Conservation (phyloP, 2,888 invertebrate species). For the Drymonia ruficornis region DNA sequence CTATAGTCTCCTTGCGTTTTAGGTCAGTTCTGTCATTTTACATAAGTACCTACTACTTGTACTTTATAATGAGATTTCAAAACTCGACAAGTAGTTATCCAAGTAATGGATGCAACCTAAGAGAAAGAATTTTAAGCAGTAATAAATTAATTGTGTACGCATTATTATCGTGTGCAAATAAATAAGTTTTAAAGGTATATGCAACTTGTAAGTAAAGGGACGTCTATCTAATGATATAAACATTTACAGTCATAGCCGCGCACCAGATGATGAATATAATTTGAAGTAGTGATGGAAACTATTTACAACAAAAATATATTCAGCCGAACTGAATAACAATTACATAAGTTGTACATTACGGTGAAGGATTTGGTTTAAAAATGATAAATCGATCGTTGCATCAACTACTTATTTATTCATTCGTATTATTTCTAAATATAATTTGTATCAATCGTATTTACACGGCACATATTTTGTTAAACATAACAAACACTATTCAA, state of each 20-base stretch:
- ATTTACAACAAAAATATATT: constrained; percentile 49
- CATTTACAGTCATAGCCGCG: too few relatives aligned
- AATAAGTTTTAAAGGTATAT: constrained; percentile 9
- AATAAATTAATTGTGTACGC: constrained; percentile 2
- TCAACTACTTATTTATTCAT: constrained; percentile 43
- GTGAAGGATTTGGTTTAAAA: constrained; percentile 76
- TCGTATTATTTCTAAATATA: constrained; percentile 46
- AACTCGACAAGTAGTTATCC: too few relatives aligned
- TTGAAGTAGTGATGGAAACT: constrained; percentile 8
- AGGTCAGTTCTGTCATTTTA: too few relatives aligned
- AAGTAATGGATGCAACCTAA: too few relatives aligned
- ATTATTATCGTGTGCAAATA: constrained; percentile 2
- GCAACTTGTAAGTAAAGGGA: background rate
- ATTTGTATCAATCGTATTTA: constrained; percentile 77
- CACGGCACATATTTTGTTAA: constrained; percentile 78
- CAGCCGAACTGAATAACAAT: constrained; percentile 67
- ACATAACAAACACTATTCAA: constrained; percentile 58
- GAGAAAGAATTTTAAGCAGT: background rate
- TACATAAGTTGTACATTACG: constrained; percentile 74
- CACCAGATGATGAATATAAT: too few relatives aligned
- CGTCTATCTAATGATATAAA: background rate
- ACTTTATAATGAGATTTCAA: too few relatives aligned
- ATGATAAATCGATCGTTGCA: constrained; percentile 45
- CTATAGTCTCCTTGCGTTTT: too few relatives aligned
- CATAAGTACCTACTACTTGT: too few relatives aligned